phyloP scores from a whole-genome alignment of 1,140 invertebrate genomes.

The Episyrphus balteatus region DNA sequence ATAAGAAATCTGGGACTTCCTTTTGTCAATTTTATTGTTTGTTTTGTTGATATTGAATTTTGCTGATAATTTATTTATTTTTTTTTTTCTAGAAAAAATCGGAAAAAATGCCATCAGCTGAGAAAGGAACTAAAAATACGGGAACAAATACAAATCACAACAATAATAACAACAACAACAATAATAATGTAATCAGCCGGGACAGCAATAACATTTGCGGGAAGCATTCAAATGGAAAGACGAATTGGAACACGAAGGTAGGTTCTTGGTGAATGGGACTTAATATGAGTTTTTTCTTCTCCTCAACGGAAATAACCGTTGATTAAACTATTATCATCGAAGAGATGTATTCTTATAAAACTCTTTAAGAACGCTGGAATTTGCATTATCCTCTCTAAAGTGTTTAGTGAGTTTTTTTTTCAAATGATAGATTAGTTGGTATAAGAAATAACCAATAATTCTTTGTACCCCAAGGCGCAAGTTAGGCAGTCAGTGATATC shows the following conservation, averaged over 20 bases:
- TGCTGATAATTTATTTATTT: background rate
- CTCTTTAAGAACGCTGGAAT: background rate
- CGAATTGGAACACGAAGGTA: constrained; percentile 26
- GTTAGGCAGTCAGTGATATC: too few species aligned
- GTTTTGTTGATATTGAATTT: background rate
- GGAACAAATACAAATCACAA: constrained; percentile 1
- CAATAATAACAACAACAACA: constrained; percentile 4
- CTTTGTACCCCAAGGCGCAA: too few species aligned
- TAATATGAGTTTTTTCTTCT: background rate
- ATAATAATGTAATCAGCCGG: constrained; percentile 2
- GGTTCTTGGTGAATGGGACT: background rate
- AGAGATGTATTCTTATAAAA: background rate
- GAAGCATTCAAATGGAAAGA: constrained; percentile 17
- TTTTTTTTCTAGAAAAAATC: background rate
- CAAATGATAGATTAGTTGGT: too few species aligned
- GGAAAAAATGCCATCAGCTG: constrained; percentile 4
- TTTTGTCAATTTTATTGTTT: background rate
- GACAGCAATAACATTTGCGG: constrained; percentile 10
- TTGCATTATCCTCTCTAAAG: background rate
- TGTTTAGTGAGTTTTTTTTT: too few species aligned
- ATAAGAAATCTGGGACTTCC: background rate
- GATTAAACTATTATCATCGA: background rate
- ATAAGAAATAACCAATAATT: too few species aligned
- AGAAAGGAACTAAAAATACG: background rate
- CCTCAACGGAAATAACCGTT: background rate